Evolutionary conservation across 2,797 vertebrate species (phyloP).

Genomic region (Sylvia borin): DNA sequence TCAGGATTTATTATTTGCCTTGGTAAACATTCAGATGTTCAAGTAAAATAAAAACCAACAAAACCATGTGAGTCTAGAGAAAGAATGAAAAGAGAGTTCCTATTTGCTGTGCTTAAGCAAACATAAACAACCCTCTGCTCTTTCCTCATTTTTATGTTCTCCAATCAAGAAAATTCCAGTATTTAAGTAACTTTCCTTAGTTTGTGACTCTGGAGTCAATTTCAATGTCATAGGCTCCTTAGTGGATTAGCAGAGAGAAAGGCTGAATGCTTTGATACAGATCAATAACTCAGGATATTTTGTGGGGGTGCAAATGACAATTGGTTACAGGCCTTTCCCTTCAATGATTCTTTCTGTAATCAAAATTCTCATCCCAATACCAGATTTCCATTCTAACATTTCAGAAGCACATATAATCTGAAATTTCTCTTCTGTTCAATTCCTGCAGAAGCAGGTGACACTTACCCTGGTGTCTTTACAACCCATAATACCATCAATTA

Average conservation of each 20-base stretch:
- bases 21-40: background rate
- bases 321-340: background rate
- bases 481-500: background rate
- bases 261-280: background rate
- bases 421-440: background rate
- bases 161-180: background rate
- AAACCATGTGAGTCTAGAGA: background rate
- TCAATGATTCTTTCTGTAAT: background rate
- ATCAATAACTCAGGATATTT: background rate
- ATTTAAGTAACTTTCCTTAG: background rate
- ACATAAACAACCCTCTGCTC: background rate
- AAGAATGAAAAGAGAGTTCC: background rate
- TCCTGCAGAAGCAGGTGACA: background rate
- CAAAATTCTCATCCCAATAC: background rate
- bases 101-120: background rate
- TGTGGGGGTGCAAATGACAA: background rate
- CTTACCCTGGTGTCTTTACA: background rate
- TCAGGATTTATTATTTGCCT: background rate
- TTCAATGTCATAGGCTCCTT: background rate
- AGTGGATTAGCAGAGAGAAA: background rate
- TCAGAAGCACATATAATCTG: background rate
- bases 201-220: background rate
- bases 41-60: background rate
- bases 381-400: background rate
- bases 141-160: background rate